Conservation (phyloP, 1,140 invertebrate species). For the Zaprionus ghesquierei region DNA sequence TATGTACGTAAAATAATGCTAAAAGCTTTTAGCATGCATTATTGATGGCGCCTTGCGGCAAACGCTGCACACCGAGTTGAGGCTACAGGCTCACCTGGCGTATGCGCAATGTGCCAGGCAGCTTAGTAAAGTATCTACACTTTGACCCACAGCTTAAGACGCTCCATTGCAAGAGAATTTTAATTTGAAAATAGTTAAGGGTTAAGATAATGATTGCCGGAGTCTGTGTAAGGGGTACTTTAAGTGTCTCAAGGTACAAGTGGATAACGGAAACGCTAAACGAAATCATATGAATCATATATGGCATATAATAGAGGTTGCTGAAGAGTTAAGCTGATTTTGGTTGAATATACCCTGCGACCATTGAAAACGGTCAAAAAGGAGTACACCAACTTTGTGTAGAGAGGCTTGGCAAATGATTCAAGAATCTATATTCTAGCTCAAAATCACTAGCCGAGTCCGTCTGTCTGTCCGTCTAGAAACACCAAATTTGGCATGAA, state of each 20-base stretch:
- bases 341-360: too few species aligned
- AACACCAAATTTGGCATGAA: too few species aligned
- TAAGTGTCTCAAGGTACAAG: background rate
- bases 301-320: background rate
- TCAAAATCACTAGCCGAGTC: too few species aligned
- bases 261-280: too few species aligned
- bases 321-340: background rate
- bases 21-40: constrained; percentile 82
- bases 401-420: too few species aligned
- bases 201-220: background rate
- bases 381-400: too few species aligned
- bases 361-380: too few species aligned
- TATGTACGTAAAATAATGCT: constrained; percentile 79
- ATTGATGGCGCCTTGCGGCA: constrained; percentile 73
- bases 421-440: too few species aligned
- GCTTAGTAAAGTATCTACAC: constrained; percentile 19
- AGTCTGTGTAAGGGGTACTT: background rate
- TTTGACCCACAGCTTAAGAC: constrained; percentile 17
- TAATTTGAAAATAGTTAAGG: background rate
- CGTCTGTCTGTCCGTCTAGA: too few species aligned
- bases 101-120: constrained; percentile 40
- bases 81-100: constrained; percentile 13
- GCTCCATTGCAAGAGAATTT: background rate
- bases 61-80: background rate
- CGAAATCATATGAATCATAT: too few species aligned